Conservation (phyloP, 2,797 vertebrate species). For the Falco berigora region DNA sequence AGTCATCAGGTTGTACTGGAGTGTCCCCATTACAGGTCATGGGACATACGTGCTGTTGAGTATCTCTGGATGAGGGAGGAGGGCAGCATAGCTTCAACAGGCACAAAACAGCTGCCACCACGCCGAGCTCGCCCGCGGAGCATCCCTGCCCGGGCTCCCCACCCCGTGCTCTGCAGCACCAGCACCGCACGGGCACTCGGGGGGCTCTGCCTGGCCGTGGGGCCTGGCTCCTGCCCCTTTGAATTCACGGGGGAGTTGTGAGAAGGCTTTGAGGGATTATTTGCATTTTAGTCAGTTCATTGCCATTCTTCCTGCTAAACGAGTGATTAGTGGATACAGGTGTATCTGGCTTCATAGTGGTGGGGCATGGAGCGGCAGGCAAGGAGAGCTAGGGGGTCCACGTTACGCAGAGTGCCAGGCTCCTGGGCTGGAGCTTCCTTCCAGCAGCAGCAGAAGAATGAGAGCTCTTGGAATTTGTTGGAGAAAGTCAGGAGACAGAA, state of each 20-base stretch:
- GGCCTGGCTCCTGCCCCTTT: neutral
- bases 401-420: neutral
- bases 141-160: neutral
- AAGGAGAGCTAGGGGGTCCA: neutral
- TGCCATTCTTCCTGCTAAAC: neutral
- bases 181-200: neutral
- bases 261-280: neutral
- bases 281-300: neutral
- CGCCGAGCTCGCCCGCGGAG: neutral
- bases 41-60: neutral
- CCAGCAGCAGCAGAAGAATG: neutral
- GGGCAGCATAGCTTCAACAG: neutral
- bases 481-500: neutral
- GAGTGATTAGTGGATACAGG: neutral
- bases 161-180: neutral
- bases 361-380: neutral
- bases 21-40: neutral
- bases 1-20: neutral
- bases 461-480: neutral
- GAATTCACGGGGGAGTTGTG: neutral
- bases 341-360: neutral
- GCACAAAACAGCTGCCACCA: neutral
- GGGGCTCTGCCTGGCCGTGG: neutral
- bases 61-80: neutral
- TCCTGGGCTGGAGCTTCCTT: neutral